Evolutionary conservation across 1,140 invertebrate species (phyloP), one percentile per base, ranked within the genome.

Genomic region (Leptonema lineaticorne): DNA sequence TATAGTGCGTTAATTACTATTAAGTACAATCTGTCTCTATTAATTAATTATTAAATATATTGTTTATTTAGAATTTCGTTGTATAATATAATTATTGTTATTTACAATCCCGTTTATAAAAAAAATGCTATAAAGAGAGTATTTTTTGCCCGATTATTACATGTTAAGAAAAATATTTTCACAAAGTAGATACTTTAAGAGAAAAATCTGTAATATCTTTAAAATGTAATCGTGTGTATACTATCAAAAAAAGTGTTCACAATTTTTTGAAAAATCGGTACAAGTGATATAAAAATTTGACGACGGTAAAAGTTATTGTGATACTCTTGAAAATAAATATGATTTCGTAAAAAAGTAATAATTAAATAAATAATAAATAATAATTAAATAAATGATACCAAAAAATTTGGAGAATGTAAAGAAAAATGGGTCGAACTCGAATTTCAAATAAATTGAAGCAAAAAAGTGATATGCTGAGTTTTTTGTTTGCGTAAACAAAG

Each of bases 251-350:
- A 53, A 53, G 50, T 53, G 50, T 53, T 53, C 50, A 53, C 50
- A 53, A 26, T 53, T 53, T 53, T 53, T 53, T 53, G 50, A 53
- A 53, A 41, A 53, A 53, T 53, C 50, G 50, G 50, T 53, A 53
- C 50, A 53, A 53, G 50, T 53, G 50, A 53, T 53, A 53, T 26
- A 53, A 53, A 53, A 53, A 53, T 22, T 26, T 11, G 50, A 53
- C 27, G 50, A 53, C 20, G 50, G 50, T 53, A 26, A 53, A 53
- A 53, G 50, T 53, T 53, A 53, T 53, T 53, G 50, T 53, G 50
- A 53, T 53, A 53, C 50, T 53, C 50, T 53, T 53, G 50, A 53
- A 53, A 53, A 53, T 53, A 53, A 53, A 53, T 53, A 53, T 53
- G 50, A 53, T 53, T 53, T 53, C 50, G 50, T 53, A 53, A 53